Evolutionary conservation across 2,888 invertebrate species (phyloP).

Genomic region (Itoplectis maculator): DNA sequence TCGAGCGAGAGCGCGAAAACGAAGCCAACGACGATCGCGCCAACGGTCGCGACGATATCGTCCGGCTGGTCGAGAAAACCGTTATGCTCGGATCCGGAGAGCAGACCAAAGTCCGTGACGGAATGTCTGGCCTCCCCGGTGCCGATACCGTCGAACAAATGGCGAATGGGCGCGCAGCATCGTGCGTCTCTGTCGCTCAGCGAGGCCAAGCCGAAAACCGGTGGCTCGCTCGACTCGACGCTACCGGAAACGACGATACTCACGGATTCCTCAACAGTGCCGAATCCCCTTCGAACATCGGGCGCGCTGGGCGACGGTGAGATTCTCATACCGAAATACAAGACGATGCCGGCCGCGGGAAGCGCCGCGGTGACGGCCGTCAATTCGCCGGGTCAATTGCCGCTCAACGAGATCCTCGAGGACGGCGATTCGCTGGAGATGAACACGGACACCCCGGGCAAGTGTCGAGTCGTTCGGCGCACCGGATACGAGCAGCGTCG

Average conservation of each 20-base stretch:
- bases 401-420: slow-evolving; percentile 89
- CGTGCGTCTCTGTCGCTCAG: slow-evolving; percentile 73
- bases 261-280: slow-evolving; percentile 86
- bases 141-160: slow-evolving; percentile 77
- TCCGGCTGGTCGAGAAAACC: slow-evolving; percentile 67
- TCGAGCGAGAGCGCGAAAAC: slow-evolving; percentile 67
- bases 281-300: slow-evolving; percentile 85
- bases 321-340: slow-evolving; percentile 85
- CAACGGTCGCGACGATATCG: slow-evolving; percentile 32
- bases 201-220: slow-evolving; percentile 68
- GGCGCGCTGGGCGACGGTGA: slow-evolving; percentile 77
- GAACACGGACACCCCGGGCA: slow-evolving; percentile 65
- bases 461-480: slow-evolving; percentile 77
- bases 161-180: slow-evolving; percentile 81
- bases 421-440: slow-evolving; percentile 85
- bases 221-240: slow-evolving; percentile 25
- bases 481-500: slow-evolving; percentile 87
- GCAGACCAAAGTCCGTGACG: slow-evolving; percentile 79
- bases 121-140: slow-evolving; percentile 78
- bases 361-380: slow-evolving; percentile 79
- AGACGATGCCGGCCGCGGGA: slow-evolving; percentile 87
- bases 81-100: slow-evolving; percentile 71
- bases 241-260: slow-evolving; percentile 83
- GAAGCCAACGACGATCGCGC: slow-evolving; percentile 40
- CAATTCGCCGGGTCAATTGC: slow-evolving; percentile 83